Evolutionary conservation across 2,113 vertebrate species (phyloP).

Genomic region (Poecilia latipinna): DNA sequence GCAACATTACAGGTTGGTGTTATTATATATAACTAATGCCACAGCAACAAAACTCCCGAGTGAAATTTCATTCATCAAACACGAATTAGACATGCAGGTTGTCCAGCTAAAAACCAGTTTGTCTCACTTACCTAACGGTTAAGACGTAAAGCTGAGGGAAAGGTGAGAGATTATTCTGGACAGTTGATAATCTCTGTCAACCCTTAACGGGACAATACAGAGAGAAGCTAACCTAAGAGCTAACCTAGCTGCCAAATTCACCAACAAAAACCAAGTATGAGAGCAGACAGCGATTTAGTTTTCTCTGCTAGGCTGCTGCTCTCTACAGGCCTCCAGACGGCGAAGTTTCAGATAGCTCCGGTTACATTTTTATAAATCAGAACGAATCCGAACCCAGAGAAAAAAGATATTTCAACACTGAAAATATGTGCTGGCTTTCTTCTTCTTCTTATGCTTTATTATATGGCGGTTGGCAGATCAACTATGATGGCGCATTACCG

Average conservation of each 20-base stretch:
- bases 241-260: constrained; percentile 53
- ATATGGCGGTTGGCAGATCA: neutral
- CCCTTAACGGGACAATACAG: constrained; percentile 6
- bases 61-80: neutral
- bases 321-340: neutral
- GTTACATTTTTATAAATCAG: constrained; percentile 42
- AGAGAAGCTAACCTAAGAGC: constrained; percentile 45
- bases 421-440: constrained; percentile 17
- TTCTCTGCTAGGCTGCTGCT: neutral
- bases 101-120: neutral
- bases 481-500: neutral
- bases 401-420: neutral
- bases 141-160: neutral
- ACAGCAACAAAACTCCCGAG: neutral
- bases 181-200: constrained; percentile 21
- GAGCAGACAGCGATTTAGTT: constrained; percentile 4
- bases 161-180: neutral
- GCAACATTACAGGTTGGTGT: neutral
- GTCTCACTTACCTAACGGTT: constrained; percentile 32
- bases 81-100: neutral
- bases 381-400: neutral
- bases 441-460: neutral
- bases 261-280: constrained; percentile 25
- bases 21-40: neutral
- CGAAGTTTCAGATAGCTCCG: neutral